Evolutionary conservation across 2,888 invertebrate genomes (phyloP).

Genomic region (Eupithecia vulgata): DNA sequence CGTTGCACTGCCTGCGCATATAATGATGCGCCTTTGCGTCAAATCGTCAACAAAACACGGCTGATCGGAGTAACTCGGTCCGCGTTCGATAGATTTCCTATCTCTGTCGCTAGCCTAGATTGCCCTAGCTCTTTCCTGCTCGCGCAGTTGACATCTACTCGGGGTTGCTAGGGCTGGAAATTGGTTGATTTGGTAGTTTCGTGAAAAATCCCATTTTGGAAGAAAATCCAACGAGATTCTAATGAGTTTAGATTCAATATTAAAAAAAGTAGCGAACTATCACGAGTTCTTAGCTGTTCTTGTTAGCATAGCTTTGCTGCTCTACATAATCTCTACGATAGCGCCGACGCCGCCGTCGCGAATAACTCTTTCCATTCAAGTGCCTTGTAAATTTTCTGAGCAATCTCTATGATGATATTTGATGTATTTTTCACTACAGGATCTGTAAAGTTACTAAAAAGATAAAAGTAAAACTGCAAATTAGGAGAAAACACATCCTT

Average conservation of each 20-base stretch:
- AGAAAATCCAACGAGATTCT: conserved; percentile 10
- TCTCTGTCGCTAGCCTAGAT: conserved; percentile 66
- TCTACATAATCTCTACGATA: too few species aligned
- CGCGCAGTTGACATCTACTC: conserved; percentile 61
- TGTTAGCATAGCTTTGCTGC: background rate
- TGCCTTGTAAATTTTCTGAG: background rate
- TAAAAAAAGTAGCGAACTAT: too few species aligned
- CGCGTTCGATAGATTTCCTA: conserved; percentile 54
- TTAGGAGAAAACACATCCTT: conserved; percentile 19
- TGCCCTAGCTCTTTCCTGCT: conserved; percentile 55
- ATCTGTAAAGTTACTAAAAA: background rate
- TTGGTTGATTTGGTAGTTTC: conserved; percentile 7
- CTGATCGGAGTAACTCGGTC: conserved; percentile 55
- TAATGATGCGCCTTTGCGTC: conserved; percentile 76
- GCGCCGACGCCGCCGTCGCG: too few species aligned
- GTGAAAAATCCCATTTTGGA: background rate
- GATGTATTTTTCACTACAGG: background rate
- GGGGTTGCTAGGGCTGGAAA: conserved; percentile 58
- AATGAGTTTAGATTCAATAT: background rate
- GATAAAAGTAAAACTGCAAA: background rate
- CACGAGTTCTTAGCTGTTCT: too few species aligned
- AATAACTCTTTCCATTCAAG: background rate
- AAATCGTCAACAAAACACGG: conserved; percentile 73
- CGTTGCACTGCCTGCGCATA: conserved; percentile 83
- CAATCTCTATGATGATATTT: background rate